phyloP scores from a whole-genome alignment of 2,888 invertebrate genomes.

The Perithous albicinctus region DNA sequence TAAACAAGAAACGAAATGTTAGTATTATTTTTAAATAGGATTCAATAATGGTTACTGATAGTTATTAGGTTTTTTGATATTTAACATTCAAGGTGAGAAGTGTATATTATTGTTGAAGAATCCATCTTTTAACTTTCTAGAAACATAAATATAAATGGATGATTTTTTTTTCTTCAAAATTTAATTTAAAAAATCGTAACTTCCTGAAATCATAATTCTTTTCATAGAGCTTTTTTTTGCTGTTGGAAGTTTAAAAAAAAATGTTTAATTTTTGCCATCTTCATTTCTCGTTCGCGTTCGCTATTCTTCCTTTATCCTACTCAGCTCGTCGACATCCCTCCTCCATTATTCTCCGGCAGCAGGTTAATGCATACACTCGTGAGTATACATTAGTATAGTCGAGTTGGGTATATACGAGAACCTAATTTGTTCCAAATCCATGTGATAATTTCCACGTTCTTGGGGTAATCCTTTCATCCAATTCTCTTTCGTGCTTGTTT shows the following conservation, averaged over 20 bases:
- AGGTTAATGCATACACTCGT: not conserved
- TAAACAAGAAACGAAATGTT: no score
- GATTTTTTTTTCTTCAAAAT: no score
- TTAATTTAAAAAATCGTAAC: no score
- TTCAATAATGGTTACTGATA: no score
- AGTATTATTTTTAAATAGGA: no score
- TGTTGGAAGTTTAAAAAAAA: no score
- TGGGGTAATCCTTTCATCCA: not conserved
- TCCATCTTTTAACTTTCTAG: not conserved
- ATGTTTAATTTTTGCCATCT: slow-evolving; percentile 62
- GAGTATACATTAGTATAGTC: not conserved
- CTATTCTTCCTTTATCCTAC: not conserved
- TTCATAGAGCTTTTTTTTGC: not conserved
- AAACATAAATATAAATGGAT: no score
- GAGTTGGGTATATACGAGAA: slow-evolving; percentile 4
- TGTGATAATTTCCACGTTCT: slow-evolving; percentile 9
- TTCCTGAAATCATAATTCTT: not conserved
- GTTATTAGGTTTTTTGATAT: no score
- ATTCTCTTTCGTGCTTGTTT: slow-evolving; percentile 65
- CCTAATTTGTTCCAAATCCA: slow-evolving; percentile 7
- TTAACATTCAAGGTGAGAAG: no score
- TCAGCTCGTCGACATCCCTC: not conserved
- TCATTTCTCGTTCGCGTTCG: slow-evolving; percentile 42
- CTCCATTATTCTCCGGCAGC: not conserved
- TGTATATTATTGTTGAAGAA: not conserved